Conservation (phyloP, 37 sponge, comb jelly and placozoan species). For the Dysidea cf. avara region DNA sequence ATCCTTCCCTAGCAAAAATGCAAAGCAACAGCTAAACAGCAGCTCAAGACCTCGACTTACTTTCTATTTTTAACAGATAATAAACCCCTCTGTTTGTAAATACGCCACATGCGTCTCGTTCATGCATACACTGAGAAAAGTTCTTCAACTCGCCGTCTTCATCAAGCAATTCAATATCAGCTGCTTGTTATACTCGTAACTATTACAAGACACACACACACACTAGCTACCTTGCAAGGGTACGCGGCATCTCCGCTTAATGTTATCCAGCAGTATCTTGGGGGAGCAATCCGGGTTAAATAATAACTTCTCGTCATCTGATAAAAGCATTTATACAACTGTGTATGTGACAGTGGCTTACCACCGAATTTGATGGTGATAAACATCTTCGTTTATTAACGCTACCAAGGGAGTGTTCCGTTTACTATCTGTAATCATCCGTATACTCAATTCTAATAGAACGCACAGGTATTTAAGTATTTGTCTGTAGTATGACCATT, state of each 20-base stretch:
- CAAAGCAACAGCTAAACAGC: neutral
- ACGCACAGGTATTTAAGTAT: no score
- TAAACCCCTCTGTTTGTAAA: constrained; percentile 53
- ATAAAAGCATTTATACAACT: neutral
- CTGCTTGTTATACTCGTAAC: constrained; percentile 1
- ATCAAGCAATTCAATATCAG: constrained; percentile 20
- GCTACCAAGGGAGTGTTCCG: no score
- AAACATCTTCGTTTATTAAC: constrained; percentile 42
- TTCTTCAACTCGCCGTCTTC: constrained; percentile 13
- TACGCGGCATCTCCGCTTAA: constrained; percentile 56
- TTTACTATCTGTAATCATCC: no score
- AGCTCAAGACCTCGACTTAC: constrained; percentile 13
- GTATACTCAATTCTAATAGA: no score
- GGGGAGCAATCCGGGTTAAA: constrained; percentile 75
- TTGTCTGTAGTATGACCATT: no score
- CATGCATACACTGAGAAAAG: constrained; percentile 3
- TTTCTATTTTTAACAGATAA: constrained; percentile 42
- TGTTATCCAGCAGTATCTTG: constrained; percentile 42
- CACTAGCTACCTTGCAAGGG: constrained; percentile 7
- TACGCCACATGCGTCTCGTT: constrained; percentile 29
- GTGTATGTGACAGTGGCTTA: neutral
- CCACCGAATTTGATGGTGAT: constrained; percentile 66
- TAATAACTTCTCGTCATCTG: constrained; percentile 56
- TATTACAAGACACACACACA: neutral
- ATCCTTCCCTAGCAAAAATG: no score